Percentiles rank a stretch among this genome's conserved stretches.
Conservation (phyloP, 2,888 invertebrate species). For the Amblyteles armatorius region DNA sequence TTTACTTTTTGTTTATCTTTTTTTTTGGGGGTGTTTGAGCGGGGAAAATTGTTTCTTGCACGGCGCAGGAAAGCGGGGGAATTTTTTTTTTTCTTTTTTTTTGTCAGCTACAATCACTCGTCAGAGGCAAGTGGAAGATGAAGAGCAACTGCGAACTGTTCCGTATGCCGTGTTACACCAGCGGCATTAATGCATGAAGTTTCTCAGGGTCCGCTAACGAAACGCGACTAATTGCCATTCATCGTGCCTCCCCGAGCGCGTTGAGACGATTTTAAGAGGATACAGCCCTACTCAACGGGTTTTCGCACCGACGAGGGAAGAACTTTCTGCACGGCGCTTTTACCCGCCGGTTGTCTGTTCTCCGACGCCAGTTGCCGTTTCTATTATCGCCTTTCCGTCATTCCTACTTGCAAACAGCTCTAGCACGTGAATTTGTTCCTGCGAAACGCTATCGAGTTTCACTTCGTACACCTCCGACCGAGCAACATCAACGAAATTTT, state of each 20-base stretch:
- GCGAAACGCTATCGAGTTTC: constrained; percentile 25
- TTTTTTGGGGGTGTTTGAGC: background rate
- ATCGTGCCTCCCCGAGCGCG: constrained; percentile 77
- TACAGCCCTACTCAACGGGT: constrained; percentile 71
- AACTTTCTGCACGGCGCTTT: constrained; percentile 65
- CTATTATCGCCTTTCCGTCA: constrained; percentile 56
- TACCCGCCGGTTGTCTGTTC: constrained; percentile 36
- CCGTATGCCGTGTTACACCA: constrained; percentile 25
- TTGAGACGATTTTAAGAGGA: constrained; percentile 80
- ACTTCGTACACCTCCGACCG: background rate
- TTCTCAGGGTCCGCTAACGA: constrained; percentile 58
- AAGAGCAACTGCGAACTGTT: constrained; percentile 43
- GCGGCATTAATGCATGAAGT: constrained; percentile 44
- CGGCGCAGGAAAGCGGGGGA: background rate
- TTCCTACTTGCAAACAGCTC: constrained; percentile 48
- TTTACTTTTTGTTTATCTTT: constrained; percentile 10
- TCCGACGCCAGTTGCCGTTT: constrained; percentile 12
- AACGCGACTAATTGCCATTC: constrained; percentile 75
- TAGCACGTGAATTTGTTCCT: constrained; percentile 58
- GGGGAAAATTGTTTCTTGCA: background rate
- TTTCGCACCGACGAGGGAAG: constrained; percentile 68
- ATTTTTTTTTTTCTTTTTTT: constrained; percentile 15
- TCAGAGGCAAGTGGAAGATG: constrained; percentile 15
- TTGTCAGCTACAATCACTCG: constrained; percentile 19
- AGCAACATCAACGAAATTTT: no score